Conservation (phyloP, 1,140 invertebrate genomes). For the Thrips palmi region DNA sequence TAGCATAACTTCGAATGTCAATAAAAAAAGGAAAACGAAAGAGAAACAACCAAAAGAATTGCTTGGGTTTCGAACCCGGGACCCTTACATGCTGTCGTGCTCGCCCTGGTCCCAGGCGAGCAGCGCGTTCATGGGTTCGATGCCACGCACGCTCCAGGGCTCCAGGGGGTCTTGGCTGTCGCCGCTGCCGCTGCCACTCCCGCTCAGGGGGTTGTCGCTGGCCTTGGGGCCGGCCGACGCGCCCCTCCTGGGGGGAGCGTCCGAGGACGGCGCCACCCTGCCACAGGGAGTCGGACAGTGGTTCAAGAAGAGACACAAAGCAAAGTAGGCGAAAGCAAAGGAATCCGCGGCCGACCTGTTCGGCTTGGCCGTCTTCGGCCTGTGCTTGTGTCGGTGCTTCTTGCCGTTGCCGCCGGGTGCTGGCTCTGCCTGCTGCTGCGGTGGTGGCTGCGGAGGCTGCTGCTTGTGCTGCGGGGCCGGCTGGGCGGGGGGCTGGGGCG, state of each 20-base stretch:
- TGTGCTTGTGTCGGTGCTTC: no score
- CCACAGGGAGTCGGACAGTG: background rate
- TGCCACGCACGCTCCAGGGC: constrained; percentile 49
- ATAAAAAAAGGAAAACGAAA: no score
- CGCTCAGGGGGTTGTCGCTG: constrained; percentile 18
- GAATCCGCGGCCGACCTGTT: no score
- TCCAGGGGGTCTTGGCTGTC: constrained; percentile 42
- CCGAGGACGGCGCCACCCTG: constrained; percentile 18
- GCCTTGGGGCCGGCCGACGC: constrained; percentile 20
- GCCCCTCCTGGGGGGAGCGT: constrained; percentile 14
- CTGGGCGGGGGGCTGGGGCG: constrained; percentile 4
- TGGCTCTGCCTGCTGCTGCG: no score
- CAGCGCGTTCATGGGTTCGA: constrained; percentile 52
- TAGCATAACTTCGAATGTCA: no score
- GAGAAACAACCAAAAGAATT: no score
- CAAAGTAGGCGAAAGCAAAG: no score
- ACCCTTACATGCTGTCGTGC: constrained; percentile 17
- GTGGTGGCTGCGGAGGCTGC: background rate
- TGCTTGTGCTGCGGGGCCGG: background rate
- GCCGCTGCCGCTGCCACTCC: constrained; percentile 17
- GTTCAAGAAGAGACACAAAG: no score
- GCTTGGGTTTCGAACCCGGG: no score
- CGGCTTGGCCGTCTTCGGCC: no score
- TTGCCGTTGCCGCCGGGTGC: no score
- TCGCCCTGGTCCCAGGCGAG: constrained; percentile 36